phyloP scores from a whole-genome alignment of 2,797 vertebrate species.

The Chrosomus eos region DNA sequence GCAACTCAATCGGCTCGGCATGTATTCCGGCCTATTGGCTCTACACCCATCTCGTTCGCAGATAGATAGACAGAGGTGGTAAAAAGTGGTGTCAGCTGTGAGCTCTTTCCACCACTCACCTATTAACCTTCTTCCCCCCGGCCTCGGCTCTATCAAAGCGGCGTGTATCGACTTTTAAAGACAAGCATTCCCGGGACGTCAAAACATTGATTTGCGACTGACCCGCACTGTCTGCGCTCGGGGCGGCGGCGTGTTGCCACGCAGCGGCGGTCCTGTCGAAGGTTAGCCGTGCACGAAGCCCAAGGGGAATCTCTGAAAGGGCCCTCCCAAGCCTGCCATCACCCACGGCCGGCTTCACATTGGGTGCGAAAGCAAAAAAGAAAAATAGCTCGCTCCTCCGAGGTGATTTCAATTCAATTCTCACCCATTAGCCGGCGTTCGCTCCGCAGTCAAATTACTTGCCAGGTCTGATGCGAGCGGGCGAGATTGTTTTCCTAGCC shows the following conservation, averaged over 20 bases:
- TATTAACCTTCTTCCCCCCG: slow-evolving; percentile 71
- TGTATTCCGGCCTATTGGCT: slow-evolving; percentile 38
- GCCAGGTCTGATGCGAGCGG: slow-evolving; percentile 74
- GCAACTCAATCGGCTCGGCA: slow-evolving; percentile 51
- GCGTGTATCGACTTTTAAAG: slow-evolving; percentile 80
- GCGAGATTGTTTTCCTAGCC: slow-evolving; percentile 71
- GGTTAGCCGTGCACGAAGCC: slow-evolving; percentile 79
- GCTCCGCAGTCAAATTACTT: slow-evolving; percentile 80
- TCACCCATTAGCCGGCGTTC: slow-evolving; percentile 91
- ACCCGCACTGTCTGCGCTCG: slow-evolving; percentile 71
- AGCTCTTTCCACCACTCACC: slow-evolving; percentile 69
- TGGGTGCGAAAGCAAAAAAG: slow-evolving; percentile 84
- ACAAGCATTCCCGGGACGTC: slow-evolving; percentile 81
- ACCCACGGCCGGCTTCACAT: slow-evolving; percentile 75
- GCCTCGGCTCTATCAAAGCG: slow-evolving; percentile 71
- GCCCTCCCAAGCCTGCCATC: slow-evolving; percentile 61
- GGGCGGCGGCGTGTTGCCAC: slow-evolving; percentile 75
- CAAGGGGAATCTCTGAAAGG: slow-evolving; percentile 73
- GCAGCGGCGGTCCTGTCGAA: slow-evolving; percentile 71
- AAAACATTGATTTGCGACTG: slow-evolving; percentile 86
- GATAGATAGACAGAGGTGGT: slow-evolving; percentile 57
- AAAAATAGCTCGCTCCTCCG: slow-evolving; percentile 87
- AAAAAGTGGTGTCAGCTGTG: slow-evolving; percentile 70
- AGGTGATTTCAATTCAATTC: slow-evolving; percentile 99
- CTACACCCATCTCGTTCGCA: slow-evolving; percentile 44